Evolutionary conservation across 1,140 invertebrate genomes (phyloP), one percentile per base, ranked within the genome.

Genomic region (Laodelphax striatellus): DNA sequence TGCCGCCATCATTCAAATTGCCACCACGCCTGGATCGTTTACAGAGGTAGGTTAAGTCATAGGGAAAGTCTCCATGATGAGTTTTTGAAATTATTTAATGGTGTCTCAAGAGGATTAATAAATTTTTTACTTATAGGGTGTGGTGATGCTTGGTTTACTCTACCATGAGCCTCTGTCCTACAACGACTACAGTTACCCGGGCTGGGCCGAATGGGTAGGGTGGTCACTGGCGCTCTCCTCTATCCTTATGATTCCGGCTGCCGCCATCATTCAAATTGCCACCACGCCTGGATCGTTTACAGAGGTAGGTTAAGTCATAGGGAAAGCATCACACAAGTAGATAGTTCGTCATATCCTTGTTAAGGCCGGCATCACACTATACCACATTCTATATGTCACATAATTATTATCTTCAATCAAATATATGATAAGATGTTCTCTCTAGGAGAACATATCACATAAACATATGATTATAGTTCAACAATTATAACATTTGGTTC

Each of bases 181-280:
- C 70, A 79, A 81, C 62, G 77, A 79, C 21, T 88, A 88, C 69
- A 71, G 70, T 5, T 90, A 87, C 68, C 87, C 87, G 0, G 71
- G 65, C 58, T 88, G 86, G 86, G 85, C 85, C 1, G 83, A 84
- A 67, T 77, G 80, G 56, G 69, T 88, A 5, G 87, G 87, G 44
- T 88, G 85, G 85, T 72, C 76, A 5, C 74, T 90, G 19, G 83
- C 85, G 11, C 75, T 84, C 44, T 84, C 84, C 34, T 86, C 86
- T 10, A 84, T 87, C 14, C 73, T 85, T 31, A 84, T 87, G 80
- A 85, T 87, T 65, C 85, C 85, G 1, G 66, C 82, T 4, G 75
- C 82, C 17, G 84, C 81, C 2, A 70, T 84, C 14, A 77, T 82
- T 56, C 77, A 81, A 63, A 64, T 86, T 0, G 64, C 72, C 13